Conservation (phyloP, 2,888 invertebrate genomes). For the Meiosimyza decipiens region DNA sequence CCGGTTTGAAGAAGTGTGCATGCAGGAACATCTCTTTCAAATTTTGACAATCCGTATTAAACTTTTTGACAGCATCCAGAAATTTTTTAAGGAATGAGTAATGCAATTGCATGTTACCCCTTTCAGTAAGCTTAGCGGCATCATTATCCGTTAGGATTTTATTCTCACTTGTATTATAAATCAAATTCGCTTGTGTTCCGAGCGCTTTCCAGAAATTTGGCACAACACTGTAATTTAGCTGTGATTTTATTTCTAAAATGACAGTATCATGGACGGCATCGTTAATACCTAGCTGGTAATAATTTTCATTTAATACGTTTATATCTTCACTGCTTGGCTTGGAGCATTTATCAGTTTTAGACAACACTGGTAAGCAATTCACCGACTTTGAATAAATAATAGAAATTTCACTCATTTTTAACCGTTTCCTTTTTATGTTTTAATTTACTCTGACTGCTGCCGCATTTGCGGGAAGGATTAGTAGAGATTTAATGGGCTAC, state of each 20-base stretch:
- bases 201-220: slow-evolving; percentile 25
- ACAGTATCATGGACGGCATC: slow-evolving; percentile 8
- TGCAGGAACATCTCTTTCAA: slow-evolving; percentile 76
- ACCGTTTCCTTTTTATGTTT: no score
- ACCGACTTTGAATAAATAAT: slow-evolving; percentile 12
- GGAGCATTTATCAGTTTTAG: slow-evolving; percentile 7
- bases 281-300: slow-evolving; percentile 14
- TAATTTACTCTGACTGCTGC: no score
- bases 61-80: slow-evolving; percentile 57
- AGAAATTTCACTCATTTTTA: slow-evolving; percentile 20
- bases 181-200: not conserved
- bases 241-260: slow-evolving; percentile 13
- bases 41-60: slow-evolving; percentile 54
- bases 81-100: slow-evolving; percentile 54
- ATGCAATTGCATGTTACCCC: not conserved
- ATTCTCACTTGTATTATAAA: not conserved
- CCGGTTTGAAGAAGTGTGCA: slow-evolving; percentile 55
- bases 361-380: slow-evolving; percentile 21
- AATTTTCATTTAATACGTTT: slow-evolving; percentile 1
- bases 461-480: no score
- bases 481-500: no score
- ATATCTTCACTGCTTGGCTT: slow-evolving; percentile 13
- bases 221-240: slow-evolving; percentile 4
- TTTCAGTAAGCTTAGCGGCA: not conserved
- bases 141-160: not conserved